phyloP scores from a whole-genome alignment of 2,888 invertebrate genomes.

The Eupithecia insigniata region DNA sequence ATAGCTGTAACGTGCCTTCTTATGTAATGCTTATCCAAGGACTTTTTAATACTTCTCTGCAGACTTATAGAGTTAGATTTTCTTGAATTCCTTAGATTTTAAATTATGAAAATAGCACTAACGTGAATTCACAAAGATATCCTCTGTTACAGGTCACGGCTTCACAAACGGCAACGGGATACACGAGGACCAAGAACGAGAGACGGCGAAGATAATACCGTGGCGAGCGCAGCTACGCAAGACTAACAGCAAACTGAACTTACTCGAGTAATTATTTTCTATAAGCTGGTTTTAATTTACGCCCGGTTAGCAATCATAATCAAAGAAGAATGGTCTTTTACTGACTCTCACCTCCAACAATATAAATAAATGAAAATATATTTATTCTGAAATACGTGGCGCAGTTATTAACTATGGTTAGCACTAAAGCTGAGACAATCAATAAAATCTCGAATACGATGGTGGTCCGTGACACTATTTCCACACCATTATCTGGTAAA shows the following conservation, averaged over 20 bases:
- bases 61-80: no score
- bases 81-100: no score
- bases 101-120: background rate
- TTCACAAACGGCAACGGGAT: slow-evolving; percentile 67
- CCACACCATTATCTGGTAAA: background rate
- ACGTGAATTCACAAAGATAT: background rate
- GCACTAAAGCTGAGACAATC: background rate
- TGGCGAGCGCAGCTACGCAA: slow-evolving; percentile 95
- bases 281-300: slow-evolving; percentile 3
- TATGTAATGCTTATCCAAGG: no score
- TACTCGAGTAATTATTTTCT: slow-evolving; percentile 84
- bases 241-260: slow-evolving; percentile 94
- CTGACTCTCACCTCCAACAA: background rate
- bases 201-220: slow-evolving; percentile 90
- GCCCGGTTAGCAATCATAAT: background rate
- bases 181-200: slow-evolving; percentile 81
- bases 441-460: background rate
- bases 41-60: no score
- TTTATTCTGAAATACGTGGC: background rate
- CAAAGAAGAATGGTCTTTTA: background rate
- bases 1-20: no score
- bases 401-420: background rate
- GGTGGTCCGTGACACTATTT: background rate
- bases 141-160: slow-evolving; percentile 62
- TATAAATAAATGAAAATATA: no score